Conservation (phyloP, 1,140 invertebrate genomes). For the Lepidurus apus region DNA sequence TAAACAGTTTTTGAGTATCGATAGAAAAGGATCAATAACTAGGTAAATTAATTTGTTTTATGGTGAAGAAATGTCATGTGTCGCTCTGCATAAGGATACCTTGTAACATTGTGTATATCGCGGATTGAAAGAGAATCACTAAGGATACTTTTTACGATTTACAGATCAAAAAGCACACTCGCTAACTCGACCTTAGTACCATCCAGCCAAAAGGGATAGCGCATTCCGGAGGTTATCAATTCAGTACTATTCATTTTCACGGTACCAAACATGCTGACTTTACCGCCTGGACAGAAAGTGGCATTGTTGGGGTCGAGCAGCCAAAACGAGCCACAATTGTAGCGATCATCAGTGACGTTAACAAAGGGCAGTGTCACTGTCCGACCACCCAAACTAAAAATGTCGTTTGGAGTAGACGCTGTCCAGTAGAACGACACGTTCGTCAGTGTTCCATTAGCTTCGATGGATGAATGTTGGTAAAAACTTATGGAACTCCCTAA, state of each 20-base stretch:
- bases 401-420: not conserved
- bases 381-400: not conserved
- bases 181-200: no score
- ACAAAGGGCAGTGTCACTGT: not conserved
- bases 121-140: no score
- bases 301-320: not conserved
- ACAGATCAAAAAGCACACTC: no score
- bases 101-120: no score
- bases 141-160: no score
- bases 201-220: not conserved
- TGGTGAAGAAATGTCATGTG: no score
- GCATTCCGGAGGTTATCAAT: not conserved
- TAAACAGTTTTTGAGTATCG: no score
- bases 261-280: not conserved
- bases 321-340: constrained; percentile 4
- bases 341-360: constrained; percentile 5
- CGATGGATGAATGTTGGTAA: not conserved
- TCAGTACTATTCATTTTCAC: not conserved
- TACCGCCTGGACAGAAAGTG: not conserved
- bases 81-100: no score
- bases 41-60: no score
- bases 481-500: not conserved
- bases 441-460: not conserved
- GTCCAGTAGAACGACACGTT: not conserved
- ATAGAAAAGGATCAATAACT: no score